These are phyloP conservation scores for Stratiolaelaps scimitus DNA, from an alignment of 1,140 invertebrate genomes.

Conservation along the genomic window DNA sequence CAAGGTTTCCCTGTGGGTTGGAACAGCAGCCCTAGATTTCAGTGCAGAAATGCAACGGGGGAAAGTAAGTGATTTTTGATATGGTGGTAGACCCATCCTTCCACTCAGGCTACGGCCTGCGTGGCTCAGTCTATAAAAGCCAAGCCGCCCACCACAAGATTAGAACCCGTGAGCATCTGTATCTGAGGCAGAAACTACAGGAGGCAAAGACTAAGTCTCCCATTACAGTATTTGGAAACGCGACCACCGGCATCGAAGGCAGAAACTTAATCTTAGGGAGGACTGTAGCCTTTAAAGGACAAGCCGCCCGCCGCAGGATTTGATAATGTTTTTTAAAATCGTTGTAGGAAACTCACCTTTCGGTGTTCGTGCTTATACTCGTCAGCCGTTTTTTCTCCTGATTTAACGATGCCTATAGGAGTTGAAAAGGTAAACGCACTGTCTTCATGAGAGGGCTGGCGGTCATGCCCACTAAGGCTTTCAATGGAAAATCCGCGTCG, in stretches of 20 bases:
- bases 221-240: background rate
- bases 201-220: background rate
- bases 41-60: no score
- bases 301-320: background rate
- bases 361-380: constrained; percentile 15
- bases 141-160: no score
- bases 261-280: background rate
- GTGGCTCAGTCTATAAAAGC: no score
- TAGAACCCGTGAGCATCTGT: no score
- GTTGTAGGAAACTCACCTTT: background rate
- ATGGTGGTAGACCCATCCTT: no score
- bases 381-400: background rate
- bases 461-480: background rate
- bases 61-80: no score
- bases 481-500: constrained; percentile 22
- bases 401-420: background rate
- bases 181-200: background rate
- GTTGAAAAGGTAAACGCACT: background rate
- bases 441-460: background rate
- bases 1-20: no score
- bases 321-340: background rate
- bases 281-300: background rate
- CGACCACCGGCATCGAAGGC: background rate
- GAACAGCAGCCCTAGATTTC: no score
- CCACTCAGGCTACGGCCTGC: no score